phyloP scores from a whole-genome alignment of 1,140 invertebrate species.

The Phocides pigmalion region DNA sequence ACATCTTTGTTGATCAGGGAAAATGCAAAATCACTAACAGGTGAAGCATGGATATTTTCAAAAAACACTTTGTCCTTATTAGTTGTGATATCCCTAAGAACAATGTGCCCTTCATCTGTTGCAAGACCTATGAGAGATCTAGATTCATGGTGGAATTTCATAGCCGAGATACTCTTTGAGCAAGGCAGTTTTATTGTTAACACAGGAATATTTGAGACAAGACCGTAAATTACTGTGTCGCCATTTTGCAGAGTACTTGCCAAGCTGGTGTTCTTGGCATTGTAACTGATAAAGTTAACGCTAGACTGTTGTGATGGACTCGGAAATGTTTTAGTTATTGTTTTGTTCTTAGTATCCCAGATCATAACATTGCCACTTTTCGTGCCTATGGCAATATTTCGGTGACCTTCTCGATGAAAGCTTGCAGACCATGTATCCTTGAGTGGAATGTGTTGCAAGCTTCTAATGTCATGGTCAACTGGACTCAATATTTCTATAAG shows the following conservation, averaged over 20 bases:
- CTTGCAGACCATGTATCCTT: slow-evolving; percentile 75
- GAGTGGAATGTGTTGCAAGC: slow-evolving; percentile 73
- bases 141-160: slow-evolving; percentile 79
- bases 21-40: slow-evolving; percentile 75
- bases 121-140: slow-evolving; percentile 73
- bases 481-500: slow-evolving; percentile 73
- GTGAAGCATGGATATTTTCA: slow-evolving; percentile 78
- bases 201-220: slow-evolving; percentile 75
- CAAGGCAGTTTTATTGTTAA: slow-evolving; percentile 69
- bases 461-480: slow-evolving; percentile 72
- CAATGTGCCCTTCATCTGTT: slow-evolving; percentile 78
- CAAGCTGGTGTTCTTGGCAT: slow-evolving; percentile 77
- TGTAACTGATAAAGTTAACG: slow-evolving; percentile 77
- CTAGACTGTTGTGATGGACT: slow-evolving; percentile 59
- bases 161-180: slow-evolving; percentile 75
- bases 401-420: slow-evolving; percentile 76
- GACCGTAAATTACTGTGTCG: slow-evolving; percentile 75
- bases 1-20: slow-evolving; percentile 80
- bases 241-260: slow-evolving; percentile 77
- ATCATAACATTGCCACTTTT: slow-evolving; percentile 76
- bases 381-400: slow-evolving; percentile 75
- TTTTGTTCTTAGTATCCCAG: slow-evolving; percentile 81
- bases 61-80: slow-evolving; percentile 78
- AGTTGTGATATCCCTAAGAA: slow-evolving; percentile 74
- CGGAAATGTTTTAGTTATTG: slow-evolving; percentile 72